Conservation (phyloP, 2,113 vertebrate genomes). For the Octodon degus region DNA sequence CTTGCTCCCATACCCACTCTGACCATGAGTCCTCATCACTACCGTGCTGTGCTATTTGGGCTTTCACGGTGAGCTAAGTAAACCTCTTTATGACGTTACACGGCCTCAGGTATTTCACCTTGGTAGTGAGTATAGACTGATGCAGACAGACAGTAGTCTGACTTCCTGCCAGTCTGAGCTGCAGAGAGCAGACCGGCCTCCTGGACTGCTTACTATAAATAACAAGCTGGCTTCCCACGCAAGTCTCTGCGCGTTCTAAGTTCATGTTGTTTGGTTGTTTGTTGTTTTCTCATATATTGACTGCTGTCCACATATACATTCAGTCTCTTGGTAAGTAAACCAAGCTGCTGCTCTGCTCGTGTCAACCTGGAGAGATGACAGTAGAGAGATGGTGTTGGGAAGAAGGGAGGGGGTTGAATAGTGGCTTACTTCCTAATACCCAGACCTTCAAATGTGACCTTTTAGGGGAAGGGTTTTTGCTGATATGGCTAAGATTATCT, state of each 20-base stretch:
- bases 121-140: not conserved
- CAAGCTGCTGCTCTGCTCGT: not conserved
- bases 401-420: not conserved
- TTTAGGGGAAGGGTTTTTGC: not conserved
- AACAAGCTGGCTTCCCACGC: not conserved
- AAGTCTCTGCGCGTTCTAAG: too few relatives aligned
- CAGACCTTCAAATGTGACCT: not conserved
- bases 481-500: not conserved
- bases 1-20: not conserved
- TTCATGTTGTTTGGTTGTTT: not conserved
- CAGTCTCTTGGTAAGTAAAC: not conserved
- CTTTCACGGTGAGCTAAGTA: not conserved
- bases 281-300: not conserved
- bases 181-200: not conserved
- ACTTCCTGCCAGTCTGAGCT: not conserved
- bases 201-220: not conserved
- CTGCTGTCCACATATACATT: not conserved
- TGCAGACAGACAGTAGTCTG: not conserved
- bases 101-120: not conserved
- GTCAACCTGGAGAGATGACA: not conserved
- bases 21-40: not conserved
- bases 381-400: fast-evolving
- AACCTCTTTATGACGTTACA: not conserved
- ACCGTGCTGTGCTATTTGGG: not conserved
- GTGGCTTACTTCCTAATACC: not conserved